Percentiles rank a stretch among this genome's conserved stretches.
Conservation (phyloP, 2,113 vertebrate genomes). For the Paralichthys olivaceus region DNA sequence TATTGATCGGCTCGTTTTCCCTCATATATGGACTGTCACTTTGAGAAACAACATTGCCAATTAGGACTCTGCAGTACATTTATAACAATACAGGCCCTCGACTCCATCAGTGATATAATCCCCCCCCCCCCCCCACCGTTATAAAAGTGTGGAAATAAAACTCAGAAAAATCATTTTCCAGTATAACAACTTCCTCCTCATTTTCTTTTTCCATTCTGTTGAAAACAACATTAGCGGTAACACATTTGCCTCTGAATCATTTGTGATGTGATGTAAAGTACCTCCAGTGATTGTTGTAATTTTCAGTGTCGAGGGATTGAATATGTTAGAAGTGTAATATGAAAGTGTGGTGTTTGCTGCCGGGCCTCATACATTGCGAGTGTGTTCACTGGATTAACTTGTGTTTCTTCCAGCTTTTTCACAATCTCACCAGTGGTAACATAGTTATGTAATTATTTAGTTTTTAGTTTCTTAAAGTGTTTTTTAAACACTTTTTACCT, state of each 20-base stretch:
- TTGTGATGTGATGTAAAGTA: slow-evolving; percentile 6
- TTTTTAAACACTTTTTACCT: too few species aligned
- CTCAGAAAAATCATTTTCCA: neutral
- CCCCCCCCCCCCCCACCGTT: neutral
- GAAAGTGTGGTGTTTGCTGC: neutral
- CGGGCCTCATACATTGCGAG: neutral
- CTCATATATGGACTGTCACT: slow-evolving; percentile 61
- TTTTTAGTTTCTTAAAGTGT: too few species aligned
- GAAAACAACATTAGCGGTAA: slow-evolving; percentile 23
- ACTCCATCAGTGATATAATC: slow-evolving; percentile 18
- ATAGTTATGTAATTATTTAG: too few species aligned
- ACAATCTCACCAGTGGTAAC: slow-evolving; percentile 7
- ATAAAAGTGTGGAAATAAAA: neutral
- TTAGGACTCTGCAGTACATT: slow-evolving; percentile 44
- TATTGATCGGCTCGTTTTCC: slow-evolving; percentile 47
- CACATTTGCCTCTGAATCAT: slow-evolving; percentile 26
- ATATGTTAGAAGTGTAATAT: slow-evolving; percentile 14
- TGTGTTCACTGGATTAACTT: neutral
- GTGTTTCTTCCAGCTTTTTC: neutral
- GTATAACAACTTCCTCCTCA: slow-evolving; percentile 23
- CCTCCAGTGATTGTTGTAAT: slow-evolving; percentile 45
- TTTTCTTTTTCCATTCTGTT: slow-evolving; percentile 27
- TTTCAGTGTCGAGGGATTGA: slow-evolving; percentile 37
- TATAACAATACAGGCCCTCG: slow-evolving; percentile 7
- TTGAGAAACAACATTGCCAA: slow-evolving; percentile 50